Evolutionary conservation across 2,797 vertebrate genomes (phyloP).

Genomic region (Perodicticus potto): DNA sequence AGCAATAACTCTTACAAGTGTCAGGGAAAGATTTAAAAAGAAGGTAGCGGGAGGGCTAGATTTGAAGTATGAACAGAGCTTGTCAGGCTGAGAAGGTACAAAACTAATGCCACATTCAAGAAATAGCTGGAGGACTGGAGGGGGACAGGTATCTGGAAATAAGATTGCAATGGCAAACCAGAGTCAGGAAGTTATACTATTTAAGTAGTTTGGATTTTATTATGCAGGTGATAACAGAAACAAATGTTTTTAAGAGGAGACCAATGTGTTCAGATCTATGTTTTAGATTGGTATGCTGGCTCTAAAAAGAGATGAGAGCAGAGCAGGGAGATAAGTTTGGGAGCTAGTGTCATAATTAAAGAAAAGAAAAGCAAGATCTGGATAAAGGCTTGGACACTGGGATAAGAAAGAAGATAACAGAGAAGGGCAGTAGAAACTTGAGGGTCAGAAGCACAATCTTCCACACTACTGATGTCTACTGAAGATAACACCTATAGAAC

Average conservation of each 20-base stretch:
- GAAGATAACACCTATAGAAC: not conserved
- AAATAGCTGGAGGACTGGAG: not conserved
- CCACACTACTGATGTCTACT: not conserved
- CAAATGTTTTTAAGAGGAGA: constrained; percentile 30
- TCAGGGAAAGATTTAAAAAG: constrained; percentile 51
- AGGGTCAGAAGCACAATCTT: constrained; percentile 14
- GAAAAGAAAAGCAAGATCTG: constrained; percentile 19
- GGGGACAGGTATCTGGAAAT: not conserved
- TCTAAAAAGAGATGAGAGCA: constrained; percentile 26
- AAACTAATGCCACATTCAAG: constrained; percentile 44
- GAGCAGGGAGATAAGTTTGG: constrained; percentile 10
- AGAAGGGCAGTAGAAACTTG: constrained; percentile 15
- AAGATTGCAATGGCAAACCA: not conserved
- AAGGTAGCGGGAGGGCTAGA: not conserved
- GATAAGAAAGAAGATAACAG: not conserved
- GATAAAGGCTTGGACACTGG: not conserved
- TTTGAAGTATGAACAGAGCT: constrained; percentile 10
- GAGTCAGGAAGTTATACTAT: constrained; percentile 12
- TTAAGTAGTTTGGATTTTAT: constrained; percentile 10
- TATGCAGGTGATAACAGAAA: not conserved
- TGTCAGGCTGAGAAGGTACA: not conserved
- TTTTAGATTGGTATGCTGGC: constrained; percentile 35
- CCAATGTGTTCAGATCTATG: constrained; percentile 1
- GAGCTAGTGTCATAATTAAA: not conserved
- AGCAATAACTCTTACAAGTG: not conserved